These are phyloP conservation scores for Orbicella faveolata DNA, from an alignment of 64 coral and sea anemone species.

Conservation along the genomic window DNA sequence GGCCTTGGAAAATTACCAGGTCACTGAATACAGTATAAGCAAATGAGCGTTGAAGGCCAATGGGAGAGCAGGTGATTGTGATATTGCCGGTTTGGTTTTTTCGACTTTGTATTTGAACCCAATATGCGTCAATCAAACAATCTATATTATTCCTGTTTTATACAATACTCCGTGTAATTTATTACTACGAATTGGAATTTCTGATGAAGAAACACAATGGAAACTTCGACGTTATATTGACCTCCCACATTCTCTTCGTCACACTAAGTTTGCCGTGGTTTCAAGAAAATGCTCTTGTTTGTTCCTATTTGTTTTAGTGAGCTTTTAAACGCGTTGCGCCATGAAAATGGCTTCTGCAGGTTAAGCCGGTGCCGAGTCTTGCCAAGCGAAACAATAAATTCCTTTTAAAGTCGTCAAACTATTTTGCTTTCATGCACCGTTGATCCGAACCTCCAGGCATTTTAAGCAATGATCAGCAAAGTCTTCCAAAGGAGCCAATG, in stretches of 20 bases:
- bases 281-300: not conserved
- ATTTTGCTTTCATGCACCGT: too few relatives aligned
- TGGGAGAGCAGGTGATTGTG: not conserved
- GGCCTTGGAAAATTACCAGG: slow-evolving; percentile 7
- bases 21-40: slow-evolving; percentile 43
- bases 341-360: not conserved
- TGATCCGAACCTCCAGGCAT: too few relatives aligned
- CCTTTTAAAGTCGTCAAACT: too few relatives aligned
- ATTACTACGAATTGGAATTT: not conserved
- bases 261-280: not conserved
- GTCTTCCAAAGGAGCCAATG: too few relatives aligned
- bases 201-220: not conserved
- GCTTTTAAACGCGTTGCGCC: not conserved
- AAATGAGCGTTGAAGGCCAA: slow-evolving; percentile 11
- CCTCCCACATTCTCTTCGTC: not conserved
- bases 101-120: slow-evolving; percentile 36
- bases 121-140: slow-evolving; percentile 43
- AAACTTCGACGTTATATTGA: slow-evolving; percentile 12
- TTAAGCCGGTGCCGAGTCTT: not conserved
- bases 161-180: slow-evolving; percentile 6
- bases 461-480: too few relatives aligned
- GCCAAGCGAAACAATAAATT: too few relatives aligned
- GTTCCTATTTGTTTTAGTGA: not conserved
- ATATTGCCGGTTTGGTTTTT: slow-evolving; percentile 15
- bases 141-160: not conserved